Base-by-base conservation (phyloP, 1,140 invertebrate species). In the Drosophila bipectinata region DNA sequence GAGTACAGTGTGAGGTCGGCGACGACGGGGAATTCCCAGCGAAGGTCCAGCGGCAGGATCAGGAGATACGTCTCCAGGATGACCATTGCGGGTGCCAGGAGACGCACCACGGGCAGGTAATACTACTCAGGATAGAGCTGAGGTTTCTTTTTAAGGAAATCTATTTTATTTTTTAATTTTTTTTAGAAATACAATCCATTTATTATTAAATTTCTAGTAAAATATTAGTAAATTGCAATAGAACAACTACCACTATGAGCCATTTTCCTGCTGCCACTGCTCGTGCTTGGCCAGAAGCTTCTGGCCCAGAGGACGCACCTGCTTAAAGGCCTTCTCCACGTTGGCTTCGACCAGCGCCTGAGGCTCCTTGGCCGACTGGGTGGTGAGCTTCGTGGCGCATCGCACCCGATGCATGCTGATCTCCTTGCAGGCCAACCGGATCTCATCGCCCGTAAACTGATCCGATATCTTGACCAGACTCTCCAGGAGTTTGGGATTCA, bases 351-450 rank as follows among this genome's bases (percentile, higher is more conserved):
- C 44, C 6, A 6, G 6, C 5, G 57, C 56, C 6, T 12, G 63
- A 1, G 63, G 15, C 9, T 68, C 68, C 55, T 88, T 88, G 0
- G 21, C 0, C 0, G 39, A 21, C 1, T 3, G 44, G 9, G 2
- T 24, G 0, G 32, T 12, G 0, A 28, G 21, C 6, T 49, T 53
- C 4, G 90, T 89, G 21, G 72, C 79, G 37, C 66, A 68, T 1
- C 94, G 91, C 39, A 95, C 83, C 28, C 93, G 92, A 12, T 90
- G 91, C 95, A 97, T 96, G 66, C 94, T 94, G 1, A 96, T 95
- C 93, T 99, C 97, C 93, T 98, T 98, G 84, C 97, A 98, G 8
- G 97, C 94, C 69, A 97, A 91, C 77, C 95, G 95, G n/a, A 99
- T 94, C 89, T 99, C 98, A 15, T 96, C 96, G 5, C 97, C 97